Base-by-base conservation (phyloP, 2,113 vertebrate genomes). In the Hippocampus comes region DNA sequence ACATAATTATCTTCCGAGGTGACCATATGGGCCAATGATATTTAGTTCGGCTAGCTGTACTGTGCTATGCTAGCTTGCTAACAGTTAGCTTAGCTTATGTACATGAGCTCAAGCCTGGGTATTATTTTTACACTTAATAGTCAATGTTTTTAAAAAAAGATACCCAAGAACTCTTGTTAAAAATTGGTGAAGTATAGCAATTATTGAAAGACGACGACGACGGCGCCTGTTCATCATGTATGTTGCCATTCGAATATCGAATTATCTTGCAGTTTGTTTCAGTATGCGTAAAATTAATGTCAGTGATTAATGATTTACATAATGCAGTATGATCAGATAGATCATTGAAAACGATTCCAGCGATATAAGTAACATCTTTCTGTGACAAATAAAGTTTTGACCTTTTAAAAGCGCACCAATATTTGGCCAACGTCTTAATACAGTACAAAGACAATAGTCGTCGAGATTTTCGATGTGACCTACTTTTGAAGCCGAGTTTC, bases 21-120 rank as follows among this genome's bases (percentile, higher is more conserved):
- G 8, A 65, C 5, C 57, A 64, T 68, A 69, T 15, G 68, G 9
- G 30, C 43, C 74, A 27, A 56, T 42, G 66, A 61, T 38, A 78
- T 75, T 77, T 63, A 75, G 42, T 49, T 38, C n/a, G 12, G 68
- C 30, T 69, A 69, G 49, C 68, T 48, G 27, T 67, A 20, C 60
- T 46, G 27, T 68, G 21, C 60, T 46, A 70, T 75, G 88, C 84
- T 91, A 89, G 65, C 80, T 53, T 76, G 86, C 84, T 88, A 90
- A 79, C 59, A 53, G 63, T 11, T 74, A 81, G 77, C 77, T 42
- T 46, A 59, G 69, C 69, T 42, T 70, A 63, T 67, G 78, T 25
- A 48, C 41, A 18, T 66, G 25, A 61, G 25, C 56, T 46, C 49
- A n/a, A 23, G 42, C 21, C 15, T n/a, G 4, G 25, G 23, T 56